Percentiles rank a stretch among this genome's conserved stretches.
Evolutionary conservation across 92 coral and sea anemone genomes (phyloP).

Genomic region (Pocillopora meandrina): DNA sequence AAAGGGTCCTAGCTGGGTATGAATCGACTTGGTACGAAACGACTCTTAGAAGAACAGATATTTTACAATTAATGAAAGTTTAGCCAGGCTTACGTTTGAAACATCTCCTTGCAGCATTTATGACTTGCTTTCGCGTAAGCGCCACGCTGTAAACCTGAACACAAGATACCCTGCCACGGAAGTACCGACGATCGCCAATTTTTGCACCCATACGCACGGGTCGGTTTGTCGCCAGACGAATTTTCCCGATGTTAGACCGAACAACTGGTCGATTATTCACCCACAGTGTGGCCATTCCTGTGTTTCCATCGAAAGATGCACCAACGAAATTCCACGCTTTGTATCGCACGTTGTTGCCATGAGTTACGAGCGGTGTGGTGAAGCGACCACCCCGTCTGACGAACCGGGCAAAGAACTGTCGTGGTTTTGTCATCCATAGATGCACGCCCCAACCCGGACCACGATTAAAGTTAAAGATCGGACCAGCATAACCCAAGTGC

Average conservation of each 20-base stretch:
- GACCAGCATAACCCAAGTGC: slow-evolving; percentile 69
- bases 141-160: slow-evolving; percentile 74
- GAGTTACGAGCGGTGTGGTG: slow-evolving; percentile 60
- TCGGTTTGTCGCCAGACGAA: slow-evolving; percentile 64
- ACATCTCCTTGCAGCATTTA: slow-evolving; percentile 50
- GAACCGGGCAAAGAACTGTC: slow-evolving; percentile 62
- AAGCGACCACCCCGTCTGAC: slow-evolving; percentile 54
- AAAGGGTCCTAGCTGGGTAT: too few species aligned
- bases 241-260: slow-evolving; percentile 58
- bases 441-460: slow-evolving; percentile 81
- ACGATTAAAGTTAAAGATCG: slow-evolving; percentile 72
- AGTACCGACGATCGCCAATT: slow-evolving; percentile 67
- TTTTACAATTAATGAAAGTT: background rate
- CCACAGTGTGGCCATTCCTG: slow-evolving; percentile 71
- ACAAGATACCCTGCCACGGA: slow-evolving; percentile 75
- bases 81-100: slow-evolving; percentile 40
- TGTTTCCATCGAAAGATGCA: slow-evolving; percentile 60
- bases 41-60: background rate
- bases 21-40: too few species aligned
- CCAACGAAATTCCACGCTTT: slow-evolving; percentile 72
- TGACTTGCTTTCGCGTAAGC: slow-evolving; percentile 54
- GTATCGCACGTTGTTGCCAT: slow-evolving; percentile 44
- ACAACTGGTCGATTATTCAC: slow-evolving; percentile 67
- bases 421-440: slow-evolving; percentile 70
- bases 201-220: slow-evolving; percentile 72